Evolutionary conservation across 2,888 invertebrate genomes (phyloP), one percentile per base, ranked within the genome.

Genomic region (Spilarctia lutea): DNA sequence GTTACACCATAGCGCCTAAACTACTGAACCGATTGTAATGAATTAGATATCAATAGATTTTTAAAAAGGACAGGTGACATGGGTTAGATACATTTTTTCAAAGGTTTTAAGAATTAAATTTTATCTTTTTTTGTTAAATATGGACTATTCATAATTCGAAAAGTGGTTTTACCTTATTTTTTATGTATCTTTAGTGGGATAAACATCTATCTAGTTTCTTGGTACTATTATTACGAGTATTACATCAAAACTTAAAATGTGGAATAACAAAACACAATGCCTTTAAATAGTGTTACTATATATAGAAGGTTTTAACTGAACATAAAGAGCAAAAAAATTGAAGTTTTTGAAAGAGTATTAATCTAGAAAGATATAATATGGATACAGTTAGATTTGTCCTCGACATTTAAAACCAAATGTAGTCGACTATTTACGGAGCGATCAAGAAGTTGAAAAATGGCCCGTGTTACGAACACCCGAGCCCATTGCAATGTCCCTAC

Each of bases 401-500:
- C 27, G 11, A 60, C 10, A 11, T 16, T 27, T 63, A 18, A 18
- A 18, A 63, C 27, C 24, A 3, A 60, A 3, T 60, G 13, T 13
- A 27, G 30, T 7, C 1, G 7, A 1, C 13, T 60, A 30, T 30
- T 63, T 18, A 30, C 18, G 24, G 24, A 24, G 7, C 24, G 24
- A 24, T 52, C 8, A 52, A 24, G 52, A 18, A 18, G 30, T 6
- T 60, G 6, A 63, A 63, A 63, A 30, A 16, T 63, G 18, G 63
- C 30, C 30, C 8, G 63, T 63, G 30, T 60, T 60, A 60, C 27
- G 27, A 60, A 27, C 16, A 16, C 27, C 4, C 10, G 42, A 42
- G 45, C 33, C 48, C 48, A n/a, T 69, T 56, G 63, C 30, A 48
- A 45, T 45, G 35, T 71, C 33, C 39, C n/a, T 71, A 65, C 11